Base-by-base conservation (phyloP, 30 jellyfish, hydroid and myxozoan species). In the Hydractinia echinata region DNA sequence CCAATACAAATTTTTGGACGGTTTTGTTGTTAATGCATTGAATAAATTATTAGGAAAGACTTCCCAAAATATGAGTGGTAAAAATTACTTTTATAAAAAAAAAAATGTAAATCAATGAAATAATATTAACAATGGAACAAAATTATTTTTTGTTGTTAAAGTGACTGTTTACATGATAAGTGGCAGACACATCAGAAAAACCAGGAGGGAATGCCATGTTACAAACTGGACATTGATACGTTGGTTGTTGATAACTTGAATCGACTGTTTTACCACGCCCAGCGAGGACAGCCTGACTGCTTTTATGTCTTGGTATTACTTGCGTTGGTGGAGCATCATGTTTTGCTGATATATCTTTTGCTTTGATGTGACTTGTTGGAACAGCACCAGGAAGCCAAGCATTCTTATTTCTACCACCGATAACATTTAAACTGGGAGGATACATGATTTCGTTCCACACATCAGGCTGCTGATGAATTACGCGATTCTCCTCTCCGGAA, bases 191-290 rank as follows among this genome's bases (percentile, higher is more conserved):
- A 58, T 58, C 19, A 13, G 74, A 64, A 64, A 64, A 9, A 64
- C 39, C 39, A 44, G 74, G 39, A 3, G 74, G 74, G 39, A 64
- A 64, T 13, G 9, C 51, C 74, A 64, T 7, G 19, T 51, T 6
- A 13, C 74, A 64, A 6, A 64, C 74, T n/a, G 74, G 74, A 64
- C 74, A 64, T 30, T 30, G 44, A 30, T 30, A 30, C 10, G 74
- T 8, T 64, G 18, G 16, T 44, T 64, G 3, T 64, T 64, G 9
- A 44, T 64, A 7, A 44, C 19, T 7, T 13, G 9, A 51, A n/a
- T n/a, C 74, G 19, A n/a, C 74, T 64, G 19, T 7, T 64, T 64
- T 64, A 13, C 74, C 74, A 64, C 74, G 74, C 19, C 51, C 9
- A 64, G 39, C 1, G 15, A 16, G 69, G 69, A 16, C 69, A 58